A percentile compares a stretch with the other conserved stretches of the same genome.
Conservation (phyloP, 2,888 invertebrate genomes). For the Callyntrura guangdongensis region DNA sequence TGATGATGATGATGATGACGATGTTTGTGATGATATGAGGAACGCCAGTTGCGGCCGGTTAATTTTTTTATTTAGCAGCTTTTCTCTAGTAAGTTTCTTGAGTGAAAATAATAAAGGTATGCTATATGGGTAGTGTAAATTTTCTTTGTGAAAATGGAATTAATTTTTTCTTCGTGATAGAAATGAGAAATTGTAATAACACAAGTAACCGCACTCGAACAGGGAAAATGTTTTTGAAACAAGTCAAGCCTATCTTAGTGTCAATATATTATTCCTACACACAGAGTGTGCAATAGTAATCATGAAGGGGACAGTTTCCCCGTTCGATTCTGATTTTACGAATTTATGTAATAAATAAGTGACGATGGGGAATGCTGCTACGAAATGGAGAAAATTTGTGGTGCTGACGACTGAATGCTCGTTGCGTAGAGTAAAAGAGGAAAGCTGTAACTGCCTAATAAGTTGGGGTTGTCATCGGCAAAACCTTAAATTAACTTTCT, state of each 20-base stretch:
- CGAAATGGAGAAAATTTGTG: too few relatives aligned
- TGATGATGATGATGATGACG: background rate
- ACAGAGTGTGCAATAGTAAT: too few relatives aligned
- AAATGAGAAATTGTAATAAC: too few relatives aligned
- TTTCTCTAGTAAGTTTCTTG: slow-evolving; percentile 4
- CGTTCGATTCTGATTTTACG: too few relatives aligned
- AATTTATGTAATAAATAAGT: too few relatives aligned
- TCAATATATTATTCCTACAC: too few relatives aligned
- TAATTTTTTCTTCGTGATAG: background rate
- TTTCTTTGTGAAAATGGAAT: background rate
- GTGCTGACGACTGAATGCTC: too few relatives aligned
- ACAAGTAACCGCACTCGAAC: too few relatives aligned
- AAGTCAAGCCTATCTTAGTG: too few relatives aligned
- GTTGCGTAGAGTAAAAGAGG: background rate
- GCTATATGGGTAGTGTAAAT: background rate
- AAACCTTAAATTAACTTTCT: slow-evolving; percentile 11
- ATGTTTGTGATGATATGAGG: background rate
- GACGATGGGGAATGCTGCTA: too few relatives aligned
- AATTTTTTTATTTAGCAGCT: background rate
- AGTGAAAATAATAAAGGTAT: background rate
- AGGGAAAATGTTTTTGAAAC: background rate
- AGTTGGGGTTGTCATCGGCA: background rate
- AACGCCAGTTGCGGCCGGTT: slow-evolving; percentile 24
- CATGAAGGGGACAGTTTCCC: too few relatives aligned
- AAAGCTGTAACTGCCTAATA: background rate